phyloP scores from a whole-genome alignment of 1,140 invertebrate genomes.

The Drosophila burlai region DNA sequence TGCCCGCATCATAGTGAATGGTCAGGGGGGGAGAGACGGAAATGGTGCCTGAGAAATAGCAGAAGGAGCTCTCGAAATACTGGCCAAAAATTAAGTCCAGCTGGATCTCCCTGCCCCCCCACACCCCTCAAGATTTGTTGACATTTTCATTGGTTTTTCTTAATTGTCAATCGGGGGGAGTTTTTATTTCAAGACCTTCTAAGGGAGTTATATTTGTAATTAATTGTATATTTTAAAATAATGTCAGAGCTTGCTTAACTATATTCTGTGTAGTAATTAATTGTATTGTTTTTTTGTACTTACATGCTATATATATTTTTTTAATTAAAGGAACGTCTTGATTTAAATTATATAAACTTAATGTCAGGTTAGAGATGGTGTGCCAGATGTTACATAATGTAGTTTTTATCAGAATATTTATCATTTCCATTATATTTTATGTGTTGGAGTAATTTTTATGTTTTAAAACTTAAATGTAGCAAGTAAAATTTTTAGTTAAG shows the following conservation, averaged over 20 bases:
- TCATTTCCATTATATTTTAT: too few species aligned
- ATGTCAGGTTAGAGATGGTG: too few species aligned
- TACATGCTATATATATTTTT: too few species aligned
- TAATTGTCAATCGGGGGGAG: slow-evolving; percentile 14
- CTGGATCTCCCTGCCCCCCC: not conserved
- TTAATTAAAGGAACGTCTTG: too few species aligned
- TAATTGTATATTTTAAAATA: not conserved
- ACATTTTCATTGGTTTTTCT: slow-evolving; percentile 23
- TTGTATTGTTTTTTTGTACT: too few species aligned
- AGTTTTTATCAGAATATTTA: too few species aligned
- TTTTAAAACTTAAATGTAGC: too few species aligned
- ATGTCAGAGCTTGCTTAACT: not conserved
- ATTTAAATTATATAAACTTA: too few species aligned
- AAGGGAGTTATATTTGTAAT: not conserved
- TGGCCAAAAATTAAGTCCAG: slow-evolving; percentile 14
- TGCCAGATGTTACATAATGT: too few species aligned
- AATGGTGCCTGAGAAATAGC: slow-evolving; percentile 30
- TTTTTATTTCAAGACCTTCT: not conserved
- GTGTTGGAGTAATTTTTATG: too few species aligned
- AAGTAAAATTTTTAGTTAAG: too few species aligned
- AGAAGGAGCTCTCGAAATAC: slow-evolving; percentile 17
- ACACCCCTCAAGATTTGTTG: slow-evolving; percentile 19
- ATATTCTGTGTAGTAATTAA: too few species aligned
- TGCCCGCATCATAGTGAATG: slow-evolving; percentile 64
- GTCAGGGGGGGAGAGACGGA: not conserved